Evolutionary conservation across 2,797 vertebrate species (phyloP).

Genomic region (Trachops cirrhosus): DNA sequence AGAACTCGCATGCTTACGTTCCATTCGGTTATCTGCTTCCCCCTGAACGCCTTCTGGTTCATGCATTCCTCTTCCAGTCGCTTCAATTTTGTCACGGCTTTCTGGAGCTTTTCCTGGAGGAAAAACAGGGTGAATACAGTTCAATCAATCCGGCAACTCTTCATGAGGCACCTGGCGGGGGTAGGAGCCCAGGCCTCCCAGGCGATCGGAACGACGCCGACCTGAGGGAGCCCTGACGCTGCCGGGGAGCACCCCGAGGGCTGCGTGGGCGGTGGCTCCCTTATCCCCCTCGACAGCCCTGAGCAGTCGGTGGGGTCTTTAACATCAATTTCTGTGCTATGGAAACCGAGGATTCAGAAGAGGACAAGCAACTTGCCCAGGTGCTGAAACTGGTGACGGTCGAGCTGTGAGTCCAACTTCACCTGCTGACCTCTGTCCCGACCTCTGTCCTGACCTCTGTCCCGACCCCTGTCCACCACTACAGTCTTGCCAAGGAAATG

Average conservation of each 20-base stretch:
- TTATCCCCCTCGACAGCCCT: too few species aligned
- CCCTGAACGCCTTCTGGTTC: neutral
- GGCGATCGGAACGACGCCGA: neutral
- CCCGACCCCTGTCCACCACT: too few species aligned
- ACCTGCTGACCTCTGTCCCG: too few species aligned
- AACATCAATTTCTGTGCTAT: neutral
- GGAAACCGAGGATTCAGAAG: neutral
- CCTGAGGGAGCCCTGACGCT: neutral
- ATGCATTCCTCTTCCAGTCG: neutral
- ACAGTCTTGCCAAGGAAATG: too few species aligned
- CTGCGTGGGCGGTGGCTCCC: too few species aligned
- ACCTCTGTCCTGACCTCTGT: too few species aligned
- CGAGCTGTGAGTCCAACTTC: too few species aligned
- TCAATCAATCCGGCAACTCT: neutral
- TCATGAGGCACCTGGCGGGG: neutral
- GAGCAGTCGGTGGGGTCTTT: neutral
- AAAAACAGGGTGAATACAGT: neutral
- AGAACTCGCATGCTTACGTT: slow-evolving; percentile 19
- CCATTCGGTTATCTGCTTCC: neutral
- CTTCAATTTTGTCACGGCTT: neutral
- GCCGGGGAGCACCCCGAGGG: neutral
- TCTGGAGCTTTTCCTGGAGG: slow-evolving; percentile 51
- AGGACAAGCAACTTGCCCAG: too few species aligned
- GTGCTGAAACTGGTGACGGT: too few species aligned
- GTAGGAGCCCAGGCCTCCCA: neutral